Conservation (phyloP, 2,113 vertebrate species). For the Psittacara wagleri region DNA sequence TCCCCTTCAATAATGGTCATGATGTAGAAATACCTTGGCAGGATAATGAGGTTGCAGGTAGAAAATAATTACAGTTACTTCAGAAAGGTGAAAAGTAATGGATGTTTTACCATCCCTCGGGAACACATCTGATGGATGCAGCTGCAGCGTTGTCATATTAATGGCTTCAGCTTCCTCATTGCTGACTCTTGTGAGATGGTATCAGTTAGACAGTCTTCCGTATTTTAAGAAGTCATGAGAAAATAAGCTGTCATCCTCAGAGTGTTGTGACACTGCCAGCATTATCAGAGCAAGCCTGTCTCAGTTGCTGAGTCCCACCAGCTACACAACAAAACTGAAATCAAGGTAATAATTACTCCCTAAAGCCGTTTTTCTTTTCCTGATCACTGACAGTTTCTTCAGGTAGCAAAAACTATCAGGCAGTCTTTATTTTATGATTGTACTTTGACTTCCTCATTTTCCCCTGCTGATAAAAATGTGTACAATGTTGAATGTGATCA, state of each 20-base stretch:
- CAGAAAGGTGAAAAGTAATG: neutral
- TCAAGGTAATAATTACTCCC: neutral
- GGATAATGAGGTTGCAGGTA: neutral
- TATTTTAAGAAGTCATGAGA: neutral
- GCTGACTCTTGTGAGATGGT: neutral
- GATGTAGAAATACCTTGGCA: neutral
- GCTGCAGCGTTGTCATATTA: neutral
- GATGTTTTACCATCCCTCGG: neutral
- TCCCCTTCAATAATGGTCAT: neutral
- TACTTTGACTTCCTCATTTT: neutral
- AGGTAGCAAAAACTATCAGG: neutral
- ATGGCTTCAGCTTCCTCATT: neutral
- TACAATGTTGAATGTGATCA: neutral
- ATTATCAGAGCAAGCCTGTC: neutral
- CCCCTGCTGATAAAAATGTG: neutral
- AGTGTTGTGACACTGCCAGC: neutral
- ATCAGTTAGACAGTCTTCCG: neutral
- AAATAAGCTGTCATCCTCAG: constrained; percentile 4
- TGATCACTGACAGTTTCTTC: neutral
- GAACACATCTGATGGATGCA: neutral
- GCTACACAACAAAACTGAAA: neutral
- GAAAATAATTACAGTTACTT: neutral
- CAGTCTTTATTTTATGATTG: neutral
- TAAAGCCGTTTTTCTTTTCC: neutral
- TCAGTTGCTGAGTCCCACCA: neutral